Evolutionary conservation across 2,888 invertebrate species (phyloP).

Genomic region (Willowsia nigromaculata): DNA sequence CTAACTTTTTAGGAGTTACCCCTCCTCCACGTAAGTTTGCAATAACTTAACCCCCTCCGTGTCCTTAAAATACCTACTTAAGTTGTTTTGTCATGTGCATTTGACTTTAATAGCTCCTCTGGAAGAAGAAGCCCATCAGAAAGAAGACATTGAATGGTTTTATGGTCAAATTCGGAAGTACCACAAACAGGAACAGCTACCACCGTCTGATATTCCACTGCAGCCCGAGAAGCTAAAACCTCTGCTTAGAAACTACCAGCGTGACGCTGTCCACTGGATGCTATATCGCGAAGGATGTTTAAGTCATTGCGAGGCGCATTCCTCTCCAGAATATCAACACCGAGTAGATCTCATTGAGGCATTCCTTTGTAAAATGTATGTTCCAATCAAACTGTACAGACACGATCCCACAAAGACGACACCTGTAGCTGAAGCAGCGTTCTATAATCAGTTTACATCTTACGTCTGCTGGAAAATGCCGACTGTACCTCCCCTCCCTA

Average conservation of each 20-base stretch:
- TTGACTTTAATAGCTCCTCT: neutral
- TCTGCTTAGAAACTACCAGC: conserved; percentile 85
- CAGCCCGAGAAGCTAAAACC: conserved; percentile 82
- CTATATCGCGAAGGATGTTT: conserved; percentile 82
- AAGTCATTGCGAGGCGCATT: conserved; percentile 38
- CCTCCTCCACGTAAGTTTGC: conserved; percentile 33
- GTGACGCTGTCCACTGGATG: conserved; percentile 86
- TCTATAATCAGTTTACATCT: conserved; percentile 74
- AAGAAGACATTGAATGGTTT: conserved; percentile 78
- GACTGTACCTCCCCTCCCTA: conserved; percentile 79
- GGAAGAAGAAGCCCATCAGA: conserved; percentile 62
- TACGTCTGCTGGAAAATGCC: conserved; percentile 78
- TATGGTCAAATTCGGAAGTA: conserved; percentile 77
- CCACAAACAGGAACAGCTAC: conserved; percentile 72
- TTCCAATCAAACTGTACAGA: conserved; percentile 61
- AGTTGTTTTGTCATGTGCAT: neutral
- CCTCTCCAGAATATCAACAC: conserved; percentile 9
- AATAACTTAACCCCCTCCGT: too few species aligned
- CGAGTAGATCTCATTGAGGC: conserved; percentile 36
- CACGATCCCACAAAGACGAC: neutral
- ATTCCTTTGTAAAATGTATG: conserved; percentile 76
- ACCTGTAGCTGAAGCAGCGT: conserved; percentile 16
- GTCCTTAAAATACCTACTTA: neutral
- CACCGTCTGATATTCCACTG: conserved; percentile 71
- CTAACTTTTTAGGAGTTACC: conserved; percentile 56